phyloP scores from a whole-genome alignment of 1,140 invertebrate species.

The Drosophila quadrilineata region DNA sequence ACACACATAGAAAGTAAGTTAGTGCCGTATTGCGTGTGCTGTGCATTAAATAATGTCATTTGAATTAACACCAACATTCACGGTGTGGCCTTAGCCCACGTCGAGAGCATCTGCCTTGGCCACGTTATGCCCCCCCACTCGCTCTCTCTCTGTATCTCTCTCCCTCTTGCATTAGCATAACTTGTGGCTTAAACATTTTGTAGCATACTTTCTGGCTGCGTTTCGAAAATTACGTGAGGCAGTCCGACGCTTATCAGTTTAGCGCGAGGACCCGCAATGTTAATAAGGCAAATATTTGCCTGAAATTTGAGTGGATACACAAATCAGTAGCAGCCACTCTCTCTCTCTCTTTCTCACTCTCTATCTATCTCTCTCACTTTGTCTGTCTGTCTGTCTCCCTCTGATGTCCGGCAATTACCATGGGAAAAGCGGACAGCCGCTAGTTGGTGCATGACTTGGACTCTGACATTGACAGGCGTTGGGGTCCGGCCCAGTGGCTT shows the following conservation, averaged over 20 bases:
- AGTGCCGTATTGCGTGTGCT: constrained; percentile 53
- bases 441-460: constrained; percentile 23
- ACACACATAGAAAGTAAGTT: constrained; percentile 3
- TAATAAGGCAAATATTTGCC: constrained; percentile 74
- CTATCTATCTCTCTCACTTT: too few relatives aligned
- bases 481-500: constrained; percentile 3
- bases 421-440: constrained; percentile 10
- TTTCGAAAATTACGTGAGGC: constrained; percentile 40
- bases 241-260: constrained; percentile 39
- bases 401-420: constrained; percentile 15
- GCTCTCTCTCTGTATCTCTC: neutral
- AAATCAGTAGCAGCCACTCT: constrained; percentile 14
- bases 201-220: constrained; percentile 49
- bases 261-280: constrained; percentile 29
- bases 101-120: too few relatives aligned
- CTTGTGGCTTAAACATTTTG: constrained; percentile 30
- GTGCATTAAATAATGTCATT: constrained; percentile 77
- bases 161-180: constrained; percentile 66
- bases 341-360: too few relatives aligned
- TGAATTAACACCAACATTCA: constrained; percentile 63
- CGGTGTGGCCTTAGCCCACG: neutral
- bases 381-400: constrained; percentile 10
- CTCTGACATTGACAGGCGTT: constrained; percentile 26
- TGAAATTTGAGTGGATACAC: constrained; percentile 39
- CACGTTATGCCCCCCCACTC: neutral